phyloP scores from a whole-genome alignment of 1,140 invertebrate genomes.

The Leptinotarsa lineolata region DNA sequence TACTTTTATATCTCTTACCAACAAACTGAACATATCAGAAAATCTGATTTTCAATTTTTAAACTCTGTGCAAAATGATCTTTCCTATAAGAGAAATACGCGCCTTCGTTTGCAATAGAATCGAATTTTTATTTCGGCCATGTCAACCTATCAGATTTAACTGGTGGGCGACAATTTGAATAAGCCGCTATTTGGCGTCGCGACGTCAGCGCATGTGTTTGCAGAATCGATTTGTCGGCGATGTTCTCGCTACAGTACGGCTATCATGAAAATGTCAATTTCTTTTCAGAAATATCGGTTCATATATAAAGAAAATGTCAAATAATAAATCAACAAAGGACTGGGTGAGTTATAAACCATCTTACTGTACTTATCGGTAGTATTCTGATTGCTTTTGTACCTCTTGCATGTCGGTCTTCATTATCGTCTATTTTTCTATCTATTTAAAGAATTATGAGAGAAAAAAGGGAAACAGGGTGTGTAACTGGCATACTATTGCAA shows the following conservation, averaged over 20 bases:
- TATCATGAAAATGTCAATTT: slow-evolving; percentile 51
- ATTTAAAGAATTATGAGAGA: neutral
- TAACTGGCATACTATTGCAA: neutral
- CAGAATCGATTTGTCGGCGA: slow-evolving; percentile 37
- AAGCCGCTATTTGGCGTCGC: slow-evolving; percentile 32
- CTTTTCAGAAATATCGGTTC: slow-evolving; percentile 45
- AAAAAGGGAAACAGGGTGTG: neutral
- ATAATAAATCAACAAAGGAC: slow-evolving; percentile 41
- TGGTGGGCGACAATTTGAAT: slow-evolving; percentile 27
- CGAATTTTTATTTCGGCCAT: no score
- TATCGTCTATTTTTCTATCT: neutral
- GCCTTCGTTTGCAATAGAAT: no score
- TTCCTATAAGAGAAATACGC: no score
- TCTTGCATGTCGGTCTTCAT: neutral
- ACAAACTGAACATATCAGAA: no score
- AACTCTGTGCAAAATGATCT: no score
- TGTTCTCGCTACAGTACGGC: slow-evolving; percentile 31
- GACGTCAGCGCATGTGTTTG: slow-evolving; percentile 37
- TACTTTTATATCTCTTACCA: no score
- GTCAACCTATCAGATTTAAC: no score
- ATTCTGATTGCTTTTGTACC: neutral
- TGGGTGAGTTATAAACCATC: slow-evolving; percentile 41
- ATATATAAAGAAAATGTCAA: slow-evolving; percentile 49
- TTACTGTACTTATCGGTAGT: neutral
- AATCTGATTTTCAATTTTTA: no score